Evolutionary conservation across 2,113 vertebrate genomes (phyloP), one percentile per base, ranked within the genome.

Genomic region (Alethe diademata): DNA sequence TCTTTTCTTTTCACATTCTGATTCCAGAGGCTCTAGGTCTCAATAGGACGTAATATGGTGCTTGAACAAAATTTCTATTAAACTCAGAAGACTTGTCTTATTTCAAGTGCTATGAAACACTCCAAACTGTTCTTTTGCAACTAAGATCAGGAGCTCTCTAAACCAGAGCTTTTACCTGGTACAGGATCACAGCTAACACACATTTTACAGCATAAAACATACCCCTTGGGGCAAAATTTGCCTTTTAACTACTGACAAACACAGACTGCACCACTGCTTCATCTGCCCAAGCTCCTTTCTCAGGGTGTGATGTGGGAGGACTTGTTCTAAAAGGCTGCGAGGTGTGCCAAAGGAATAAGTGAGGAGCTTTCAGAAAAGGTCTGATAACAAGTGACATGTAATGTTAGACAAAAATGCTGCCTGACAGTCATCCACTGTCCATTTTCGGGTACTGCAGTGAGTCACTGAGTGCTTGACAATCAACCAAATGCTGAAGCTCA

Each of bases 371-470:
- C 72, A 75, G 33, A 70, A 71, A 81, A 84, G 57, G 66, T 51
- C 84, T 96, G 87, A 96, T 19, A 93, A 72, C 48, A 92, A 95
- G 42, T 82, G 95, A 97, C 92, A 73, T 38, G 42, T 14, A 81
- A 56, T 25, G 35, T 71, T 56, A 86, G 75, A 92, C 60, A 95
- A 81, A 95, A 96, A 89, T 74, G 54, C 69, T 70, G 60, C 23
- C 65, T 91, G 96, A 95, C 91, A 95, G 86, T 94, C 93, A 85
- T 43, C 86, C 88, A 93, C 57, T 76, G 93, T 64, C 93, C 89
- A 61, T 91, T 96, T 92, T 72, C 85, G 81, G 64, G 43, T 40
- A 66, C 66, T 7, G 11, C 50, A 79, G 42, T 75, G 78, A 94
- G 48, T 95, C 94, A 95, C 33, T 12, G 45, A 86, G 58, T 2